Conservation (phyloP, 2,888 invertebrate species). For the Vesta saturnalis region DNA sequence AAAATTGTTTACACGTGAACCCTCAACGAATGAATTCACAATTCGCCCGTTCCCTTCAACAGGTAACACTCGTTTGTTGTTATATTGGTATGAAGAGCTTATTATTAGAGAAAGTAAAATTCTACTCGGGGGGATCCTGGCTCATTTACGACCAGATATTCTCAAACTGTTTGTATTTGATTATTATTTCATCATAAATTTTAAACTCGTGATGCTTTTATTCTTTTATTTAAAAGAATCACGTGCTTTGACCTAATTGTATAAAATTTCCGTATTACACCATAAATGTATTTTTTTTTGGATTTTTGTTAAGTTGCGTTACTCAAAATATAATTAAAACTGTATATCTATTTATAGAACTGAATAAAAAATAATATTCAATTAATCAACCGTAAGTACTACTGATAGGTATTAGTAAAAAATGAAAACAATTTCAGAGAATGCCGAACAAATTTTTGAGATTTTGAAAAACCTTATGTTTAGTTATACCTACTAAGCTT, state of each 20-base stretch:
- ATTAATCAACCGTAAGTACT: no score
- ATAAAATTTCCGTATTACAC: conserved; percentile 4
- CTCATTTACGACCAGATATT: conserved; percentile 25
- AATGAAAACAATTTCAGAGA: no score
- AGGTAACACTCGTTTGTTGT: conserved; percentile 41
- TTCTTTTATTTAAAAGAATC: conserved; percentile 8
- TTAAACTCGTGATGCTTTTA: conserved; percentile 8
- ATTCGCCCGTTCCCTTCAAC: conserved; percentile 41
- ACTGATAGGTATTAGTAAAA: no score
- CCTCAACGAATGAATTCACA: neutral
- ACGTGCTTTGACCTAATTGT: conserved; percentile 5
- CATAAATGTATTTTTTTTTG: neutral
- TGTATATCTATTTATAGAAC: no score
- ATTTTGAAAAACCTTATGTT: no score
- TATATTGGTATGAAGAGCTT: conserved; percentile 45
- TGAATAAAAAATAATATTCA: no score
- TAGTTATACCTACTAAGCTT: no score
- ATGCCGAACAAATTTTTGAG: no score
- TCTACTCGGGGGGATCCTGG: conserved; percentile 37
- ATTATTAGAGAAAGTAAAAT: conserved; percentile 46
- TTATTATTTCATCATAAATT: conserved; percentile 6
- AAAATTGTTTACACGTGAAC: conserved; percentile 11
- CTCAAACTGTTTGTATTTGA: conserved; percentile 11
- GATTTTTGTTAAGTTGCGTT: no score
- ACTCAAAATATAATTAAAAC: no score